A percentile compares a stretch with the other conserved stretches of the same genome.
Conservation (phyloP, 2,113 vertebrate genomes). For the Deroptyus accipitrinus region DNA sequence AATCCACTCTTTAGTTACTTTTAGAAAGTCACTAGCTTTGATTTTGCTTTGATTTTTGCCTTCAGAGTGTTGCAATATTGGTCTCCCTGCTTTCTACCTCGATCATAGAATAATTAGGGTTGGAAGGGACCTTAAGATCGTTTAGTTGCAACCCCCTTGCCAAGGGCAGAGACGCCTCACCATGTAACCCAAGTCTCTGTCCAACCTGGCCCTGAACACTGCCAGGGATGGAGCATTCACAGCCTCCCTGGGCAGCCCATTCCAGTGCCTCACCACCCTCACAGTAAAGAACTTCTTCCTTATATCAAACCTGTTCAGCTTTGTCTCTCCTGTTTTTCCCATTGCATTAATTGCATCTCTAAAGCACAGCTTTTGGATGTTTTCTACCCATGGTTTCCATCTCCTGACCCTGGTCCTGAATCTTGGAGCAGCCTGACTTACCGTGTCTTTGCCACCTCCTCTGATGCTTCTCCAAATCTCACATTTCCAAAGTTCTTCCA, state of each 20-base stretch:
- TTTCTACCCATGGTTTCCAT: background rate
- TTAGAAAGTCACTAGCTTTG: background rate
- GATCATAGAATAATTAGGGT: background rate
- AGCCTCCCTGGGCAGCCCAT: background rate
- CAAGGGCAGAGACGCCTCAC: background rate
- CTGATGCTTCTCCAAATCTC: background rate
- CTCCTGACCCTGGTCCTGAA: background rate
- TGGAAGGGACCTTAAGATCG: background rate
- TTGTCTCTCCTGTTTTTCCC: background rate
- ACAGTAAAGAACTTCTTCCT: background rate
- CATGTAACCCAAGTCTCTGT: background rate
- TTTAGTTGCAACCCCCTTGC: background rate
- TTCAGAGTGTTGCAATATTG: background rate
- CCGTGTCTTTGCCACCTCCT: background rate
- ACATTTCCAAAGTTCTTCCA: background rate
- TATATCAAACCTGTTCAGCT: background rate
- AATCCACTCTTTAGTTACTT: background rate
- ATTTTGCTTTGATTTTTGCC: background rate
- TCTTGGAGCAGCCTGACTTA: background rate
- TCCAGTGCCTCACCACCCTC: background rate
- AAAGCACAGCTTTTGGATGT: background rate
- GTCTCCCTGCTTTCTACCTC: background rate
- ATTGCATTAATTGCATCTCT: background rate
- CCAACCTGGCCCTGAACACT: background rate
- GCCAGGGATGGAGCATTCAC: background rate